A percentile compares a stretch with the other conserved stretches of the same genome.
Evolutionary conservation across 2,888 invertebrate species (phyloP).

Genomic region (Sepioteuthis lessoniana): DNA sequence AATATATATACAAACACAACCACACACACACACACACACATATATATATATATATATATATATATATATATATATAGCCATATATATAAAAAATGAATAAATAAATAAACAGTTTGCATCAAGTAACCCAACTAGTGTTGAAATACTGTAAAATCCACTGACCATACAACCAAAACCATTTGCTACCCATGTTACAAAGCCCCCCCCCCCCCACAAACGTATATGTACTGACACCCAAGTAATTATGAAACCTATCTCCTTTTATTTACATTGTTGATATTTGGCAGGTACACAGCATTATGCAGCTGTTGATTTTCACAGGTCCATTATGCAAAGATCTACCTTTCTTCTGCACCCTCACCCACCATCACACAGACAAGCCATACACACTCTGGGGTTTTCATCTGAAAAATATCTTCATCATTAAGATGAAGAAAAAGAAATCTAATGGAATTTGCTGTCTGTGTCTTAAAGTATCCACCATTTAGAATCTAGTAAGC

Average conservation of each 20-base stretch:
- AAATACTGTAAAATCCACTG: too few relatives aligned
- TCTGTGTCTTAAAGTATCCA: neutral
- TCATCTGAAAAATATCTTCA: neutral
- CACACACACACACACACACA: too few relatives aligned
- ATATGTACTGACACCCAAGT: too few relatives aligned
- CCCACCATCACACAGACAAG: neutral
- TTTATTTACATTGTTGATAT: neutral
- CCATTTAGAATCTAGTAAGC: too few relatives aligned
- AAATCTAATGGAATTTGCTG: neutral
- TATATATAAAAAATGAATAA: too few relatives aligned
- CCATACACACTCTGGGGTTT: neutral
- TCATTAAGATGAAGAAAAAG: neutral
- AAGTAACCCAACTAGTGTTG: too few relatives aligned
- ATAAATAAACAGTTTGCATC: too few relatives aligned
- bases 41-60: too few relatives aligned
- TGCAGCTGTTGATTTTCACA: neutral
- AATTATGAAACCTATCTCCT: neutral
- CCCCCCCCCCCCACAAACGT: neutral
- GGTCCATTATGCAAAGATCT: neutral
- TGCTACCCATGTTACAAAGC: neutral
- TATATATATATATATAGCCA: too few relatives aligned
- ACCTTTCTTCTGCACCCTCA: neutral
- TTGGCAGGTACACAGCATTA: neutral
- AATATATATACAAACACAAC: too few relatives aligned
- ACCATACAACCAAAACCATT: too few relatives aligned